Conservation (phyloP, 2,888 invertebrate genomes). For the Strigamia crassipes region DNA sequence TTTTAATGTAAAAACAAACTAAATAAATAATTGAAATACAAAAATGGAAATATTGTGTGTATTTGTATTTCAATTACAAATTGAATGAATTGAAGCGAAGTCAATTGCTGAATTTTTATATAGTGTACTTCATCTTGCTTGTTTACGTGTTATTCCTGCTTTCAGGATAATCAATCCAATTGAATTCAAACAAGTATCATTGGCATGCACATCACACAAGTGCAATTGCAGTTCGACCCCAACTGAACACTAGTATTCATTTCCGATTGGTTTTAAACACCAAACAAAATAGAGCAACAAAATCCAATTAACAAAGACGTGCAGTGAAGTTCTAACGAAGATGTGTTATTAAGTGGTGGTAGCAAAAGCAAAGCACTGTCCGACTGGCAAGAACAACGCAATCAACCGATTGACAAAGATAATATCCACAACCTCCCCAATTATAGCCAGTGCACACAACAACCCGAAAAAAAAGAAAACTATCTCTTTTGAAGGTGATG, state of each 20-base stretch:
- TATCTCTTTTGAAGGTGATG: conserved; percentile 35
- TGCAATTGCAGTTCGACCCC: not conserved
- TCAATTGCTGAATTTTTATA: too few relatives aligned
- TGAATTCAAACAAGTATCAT: not conserved
- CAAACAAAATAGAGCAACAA: conserved; percentile 16
- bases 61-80: too few relatives aligned
- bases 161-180: not conserved
- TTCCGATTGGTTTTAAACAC: conserved; percentile 16
- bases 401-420: conserved; percentile 34
- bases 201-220: not conserved
- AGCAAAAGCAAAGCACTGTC: conserved; percentile 1
- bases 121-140: too few relatives aligned
- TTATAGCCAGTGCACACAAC: not conserved
- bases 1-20: too few relatives aligned
- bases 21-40: too few relatives aligned
- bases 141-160: too few relatives aligned
- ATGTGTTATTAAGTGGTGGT: conserved; percentile 14
- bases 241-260: conserved; percentile 8
- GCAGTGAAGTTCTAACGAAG: not conserved
- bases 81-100: too few relatives aligned
- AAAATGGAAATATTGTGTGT: too few relatives aligned
- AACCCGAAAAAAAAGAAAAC: not conserved
- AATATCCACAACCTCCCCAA: conserved; percentile 34
- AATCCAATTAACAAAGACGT: conserved; percentile 4
- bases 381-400: conserved; percentile 34